Conservation (phyloP, 2,797 vertebrate genomes). For the Coendou prehensilis region DNA sequence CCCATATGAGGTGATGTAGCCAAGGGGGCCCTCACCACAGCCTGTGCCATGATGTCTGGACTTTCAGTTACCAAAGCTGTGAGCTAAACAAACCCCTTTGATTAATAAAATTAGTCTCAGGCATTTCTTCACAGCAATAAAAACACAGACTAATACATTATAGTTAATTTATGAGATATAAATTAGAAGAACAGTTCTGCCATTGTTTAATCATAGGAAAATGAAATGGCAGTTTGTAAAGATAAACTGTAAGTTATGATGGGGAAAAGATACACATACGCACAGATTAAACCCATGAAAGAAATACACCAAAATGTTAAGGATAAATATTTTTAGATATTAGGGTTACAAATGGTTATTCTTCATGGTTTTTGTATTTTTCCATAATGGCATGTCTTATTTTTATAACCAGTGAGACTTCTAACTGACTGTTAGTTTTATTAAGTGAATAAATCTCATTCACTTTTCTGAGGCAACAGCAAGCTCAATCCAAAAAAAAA, state of each 20-base stretch:
- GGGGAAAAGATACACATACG: background rate
- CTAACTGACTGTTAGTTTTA: background rate
- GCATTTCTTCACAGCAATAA: background rate
- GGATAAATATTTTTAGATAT: background rate
- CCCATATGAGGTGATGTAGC: background rate
- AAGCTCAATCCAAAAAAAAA: constrained; percentile 3
- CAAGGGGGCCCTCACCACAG: background rate
- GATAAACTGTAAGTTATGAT: background rate
- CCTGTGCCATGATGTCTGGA: background rate
- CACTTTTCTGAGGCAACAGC: background rate
- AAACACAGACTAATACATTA: background rate
- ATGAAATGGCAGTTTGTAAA: background rate
- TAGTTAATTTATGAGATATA: background rate
- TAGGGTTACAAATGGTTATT: background rate
- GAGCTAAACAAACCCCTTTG: background rate
- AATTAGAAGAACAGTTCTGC: background rate
- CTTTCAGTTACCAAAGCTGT: background rate
- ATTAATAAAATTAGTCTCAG: background rate
- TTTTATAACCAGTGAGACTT: background rate
- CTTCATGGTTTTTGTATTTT: background rate
- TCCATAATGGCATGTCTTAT: background rate
- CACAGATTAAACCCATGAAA: background rate
- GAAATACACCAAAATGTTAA: background rate
- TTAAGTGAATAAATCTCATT: background rate
- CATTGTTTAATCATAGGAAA: background rate